Evolutionary conservation across 2,888 invertebrate genomes (phyloP), one percentile per base, ranked within the genome.

Genomic region (Rotaria sp.): DNA sequence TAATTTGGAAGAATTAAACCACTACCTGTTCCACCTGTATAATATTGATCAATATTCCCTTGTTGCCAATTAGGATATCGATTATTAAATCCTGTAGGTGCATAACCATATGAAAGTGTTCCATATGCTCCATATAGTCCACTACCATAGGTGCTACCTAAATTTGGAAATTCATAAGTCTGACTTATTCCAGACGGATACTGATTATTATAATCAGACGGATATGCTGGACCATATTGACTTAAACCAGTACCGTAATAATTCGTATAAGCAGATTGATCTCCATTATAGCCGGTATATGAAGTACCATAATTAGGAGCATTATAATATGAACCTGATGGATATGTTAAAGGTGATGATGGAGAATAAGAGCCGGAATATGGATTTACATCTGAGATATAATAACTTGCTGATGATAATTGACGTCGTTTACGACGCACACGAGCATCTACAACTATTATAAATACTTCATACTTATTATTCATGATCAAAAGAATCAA

Each of bases 21-120:
- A 38, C 18, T 67, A 67, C 67, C 67, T 21, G 67, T 67, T 67
- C 67, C 67, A 67, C 67, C 67, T 67, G 67, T 67, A 67, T 67
- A 67, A 38, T 67, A 67, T 38, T 67, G 67, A 67, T 4, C 8
- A 35, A 35, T 67, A 38, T 67, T 67, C 7, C 67, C 67, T 67
- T 67, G 67, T 35, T 67, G 35, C 67, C 67, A 67, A 67, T 67
- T 67, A 2, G 67, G 35, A 67, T 67, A 67, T 67, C 21, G 67
- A 67, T 67, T 67, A 21, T 67, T 67, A 38, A 67, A 67, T 67
- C 67, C 67, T 30, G 26, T 8, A 18, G 35, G 15, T 35, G 35
- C 7, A 35, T 35, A 67, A 21, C 67, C 67, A 30, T 21, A 21
- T 11, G 4, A 4, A 21, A 24, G 21, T 24, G 52, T 1, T 52